Percentiles rank a stretch among this genome's conserved stretches.
phyloP scores from a whole-genome alignment of 2,797 vertebrate species.

The Dendrocincla tyrannina region DNA sequence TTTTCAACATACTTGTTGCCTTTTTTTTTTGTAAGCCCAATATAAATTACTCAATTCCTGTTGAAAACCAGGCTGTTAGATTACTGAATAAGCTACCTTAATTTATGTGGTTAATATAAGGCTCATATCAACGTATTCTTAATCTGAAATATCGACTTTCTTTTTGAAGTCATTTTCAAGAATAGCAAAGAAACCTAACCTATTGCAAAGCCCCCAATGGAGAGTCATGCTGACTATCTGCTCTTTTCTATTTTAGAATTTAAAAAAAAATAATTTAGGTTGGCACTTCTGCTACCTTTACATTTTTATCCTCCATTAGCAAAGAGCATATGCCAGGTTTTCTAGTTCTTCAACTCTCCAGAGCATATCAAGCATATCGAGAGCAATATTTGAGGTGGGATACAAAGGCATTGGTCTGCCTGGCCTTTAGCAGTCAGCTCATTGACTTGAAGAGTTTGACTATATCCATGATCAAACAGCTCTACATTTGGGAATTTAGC shows the following conservation, averaged over 20 bases:
- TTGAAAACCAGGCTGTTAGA: not conserved
- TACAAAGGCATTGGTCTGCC: not conserved
- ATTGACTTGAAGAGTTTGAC: not conserved
- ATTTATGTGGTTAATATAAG: not conserved
- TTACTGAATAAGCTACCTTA: not conserved
- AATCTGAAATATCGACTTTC: not conserved
- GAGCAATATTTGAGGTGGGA: not conserved
- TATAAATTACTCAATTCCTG: not conserved
- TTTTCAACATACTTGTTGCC: not conserved
- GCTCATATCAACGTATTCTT: not conserved
- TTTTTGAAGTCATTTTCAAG: not conserved
- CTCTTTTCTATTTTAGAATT: not conserved
- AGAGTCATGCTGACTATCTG: not conserved
- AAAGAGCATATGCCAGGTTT: not conserved
- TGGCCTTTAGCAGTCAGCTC: not conserved
- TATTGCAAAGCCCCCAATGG: not conserved
- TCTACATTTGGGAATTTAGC: not conserved
- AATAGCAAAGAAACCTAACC: not conserved
- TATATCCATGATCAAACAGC: not conserved
- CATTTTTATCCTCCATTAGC: not conserved
- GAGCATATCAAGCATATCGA: not conserved
- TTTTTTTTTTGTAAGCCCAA: not conserved
- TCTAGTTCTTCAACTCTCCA: not conserved
- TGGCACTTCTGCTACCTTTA: not conserved
- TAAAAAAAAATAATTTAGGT: not conserved